Base-by-base conservation (phyloP, 2,113 vertebrate genomes). In the Nymphicus hollandicus region DNA sequence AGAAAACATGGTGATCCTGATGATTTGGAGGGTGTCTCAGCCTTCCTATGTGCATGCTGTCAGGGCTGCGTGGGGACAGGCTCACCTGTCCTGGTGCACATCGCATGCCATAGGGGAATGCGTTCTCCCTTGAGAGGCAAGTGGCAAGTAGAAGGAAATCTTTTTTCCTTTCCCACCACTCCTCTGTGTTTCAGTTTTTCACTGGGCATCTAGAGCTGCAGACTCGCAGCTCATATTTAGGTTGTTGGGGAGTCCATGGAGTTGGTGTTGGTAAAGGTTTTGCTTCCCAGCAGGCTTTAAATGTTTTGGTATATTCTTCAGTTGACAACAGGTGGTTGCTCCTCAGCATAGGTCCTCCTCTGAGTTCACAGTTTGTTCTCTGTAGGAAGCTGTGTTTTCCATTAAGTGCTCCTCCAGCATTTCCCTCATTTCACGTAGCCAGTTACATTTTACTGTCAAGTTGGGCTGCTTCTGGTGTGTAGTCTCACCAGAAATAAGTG, bases 11-110 rank as follows among this genome's bases (percentile, higher is more conserved):
- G 19, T 92, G 79, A 72, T 56, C 10, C 25, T 0, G 2, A 0
- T 27, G 78, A 28, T 47, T 64, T 68, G 65, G 25, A 87, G 78
- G 20, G 50, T 65, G 49, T 64, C 33, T 77, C 37, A 25, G 3
- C 53, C 41, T 73, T 68, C 22, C 18, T 4, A 0, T 27, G 56
- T 35, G 47, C 60, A 23, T 11, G 0, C 11, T 22, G 7, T 41
- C 17, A 7, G 63, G 43, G 58, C 53, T 52, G 2, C 15, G 31
- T 84, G 50, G 65, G 73, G 87, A 41, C 50, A 61, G 72, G 55
- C 46, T 86, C 39, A 12, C 24, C 68, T 56, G 41, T 22, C 0
- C 0, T 39, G n/a, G 10, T 61, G 37, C 15, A 13, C 8, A 2
- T 70, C 15, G 16, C 8, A 2, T 70, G 31, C 41, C 41, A 5